Percentiles rank a stretch among this genome's conserved stretches.
Conservation (phyloP, 2,888 invertebrate genomes). For the Melanophora roralis region DNA sequence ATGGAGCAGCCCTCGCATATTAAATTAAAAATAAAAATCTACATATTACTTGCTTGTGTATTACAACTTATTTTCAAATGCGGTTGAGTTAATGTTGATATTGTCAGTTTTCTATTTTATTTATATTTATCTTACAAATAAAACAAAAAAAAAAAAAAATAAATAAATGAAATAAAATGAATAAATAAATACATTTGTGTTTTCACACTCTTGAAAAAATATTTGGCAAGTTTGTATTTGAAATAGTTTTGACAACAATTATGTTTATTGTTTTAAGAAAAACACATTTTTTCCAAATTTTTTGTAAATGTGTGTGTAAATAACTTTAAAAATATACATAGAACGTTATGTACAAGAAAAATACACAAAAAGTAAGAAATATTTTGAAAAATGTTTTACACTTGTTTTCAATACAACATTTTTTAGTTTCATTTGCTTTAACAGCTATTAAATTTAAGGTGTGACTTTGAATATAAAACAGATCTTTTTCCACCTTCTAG, state of each 20-base stretch:
- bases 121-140: constrained; percentile 6
- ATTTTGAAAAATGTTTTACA: not conserved
- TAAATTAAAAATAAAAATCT: not conserved
- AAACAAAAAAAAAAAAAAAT: not conserved
- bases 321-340: constrained; percentile 17
- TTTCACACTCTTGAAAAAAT: constrained; percentile 4
- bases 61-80: not conserved
- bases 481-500: not conserved
- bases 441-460: too few relatives aligned
- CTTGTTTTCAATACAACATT: not conserved
- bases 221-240: constrained; percentile 27
- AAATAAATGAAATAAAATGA: constrained; percentile 14
- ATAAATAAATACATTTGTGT: not conserved
- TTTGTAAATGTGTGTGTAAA: not conserved
- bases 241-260: not conserved
- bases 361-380: not conserved
- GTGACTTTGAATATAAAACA: too few relatives aligned
- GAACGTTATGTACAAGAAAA: constrained; percentile 32
- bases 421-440: too few relatives aligned
- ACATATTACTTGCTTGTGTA: not conserved
- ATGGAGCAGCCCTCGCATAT: not conserved
- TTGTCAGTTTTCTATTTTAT: not conserved
- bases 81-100: constrained; percentile 16
- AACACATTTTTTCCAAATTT: not conserved
- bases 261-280: constrained; percentile 9